Conservation (phyloP, 1,140 invertebrate species). For the Papilio dardanus region DNA sequence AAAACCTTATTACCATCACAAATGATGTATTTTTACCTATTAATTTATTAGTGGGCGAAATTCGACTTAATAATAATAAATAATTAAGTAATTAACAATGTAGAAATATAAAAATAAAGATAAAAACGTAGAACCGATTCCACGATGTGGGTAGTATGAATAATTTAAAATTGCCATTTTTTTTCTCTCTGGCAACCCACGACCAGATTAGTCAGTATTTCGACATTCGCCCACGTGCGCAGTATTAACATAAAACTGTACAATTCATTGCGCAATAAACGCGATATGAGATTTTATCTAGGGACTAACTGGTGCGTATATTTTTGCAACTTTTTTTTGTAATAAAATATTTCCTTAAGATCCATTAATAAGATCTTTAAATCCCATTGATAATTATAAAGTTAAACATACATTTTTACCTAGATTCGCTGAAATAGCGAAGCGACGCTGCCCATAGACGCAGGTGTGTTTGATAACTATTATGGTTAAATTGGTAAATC, state of each 20-base stretch:
- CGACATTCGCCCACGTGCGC: conserved; percentile 71
- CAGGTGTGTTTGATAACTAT: too few species aligned
- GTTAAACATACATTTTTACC: not conserved
- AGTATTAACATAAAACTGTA: conserved; percentile 79
- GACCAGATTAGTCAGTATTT: conserved; percentile 77
- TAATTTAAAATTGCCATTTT: conserved; percentile 81
- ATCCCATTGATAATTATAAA: not conserved
- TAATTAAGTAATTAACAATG: conserved; percentile 76
- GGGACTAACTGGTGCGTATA: conserved; percentile 55
- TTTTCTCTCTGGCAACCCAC: conserved; percentile 72
- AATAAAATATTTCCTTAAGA: not conserved
- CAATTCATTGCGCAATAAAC: conserved; percentile 78
- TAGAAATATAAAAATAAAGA: conserved; percentile 61
- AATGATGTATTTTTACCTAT: conserved; percentile 13
- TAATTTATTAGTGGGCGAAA: conserved; percentile 51
- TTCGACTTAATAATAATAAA: conserved; percentile 52
- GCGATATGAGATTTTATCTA: conserved; percentile 77
- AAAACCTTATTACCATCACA: conserved; percentile 17
- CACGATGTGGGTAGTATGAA: conserved; percentile 73
- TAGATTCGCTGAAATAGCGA: too few species aligned
- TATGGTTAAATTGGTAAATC: too few species aligned
- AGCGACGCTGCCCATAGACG: too few species aligned
- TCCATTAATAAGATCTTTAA: not conserved
- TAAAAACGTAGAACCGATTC: conserved; percentile 59
- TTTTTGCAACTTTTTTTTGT: conserved; percentile 51